These are phyloP conservation scores for Probaryconus sp. DNA, from an alignment of 1,140 invertebrate genomes.

Conservation along the genomic window DNA sequence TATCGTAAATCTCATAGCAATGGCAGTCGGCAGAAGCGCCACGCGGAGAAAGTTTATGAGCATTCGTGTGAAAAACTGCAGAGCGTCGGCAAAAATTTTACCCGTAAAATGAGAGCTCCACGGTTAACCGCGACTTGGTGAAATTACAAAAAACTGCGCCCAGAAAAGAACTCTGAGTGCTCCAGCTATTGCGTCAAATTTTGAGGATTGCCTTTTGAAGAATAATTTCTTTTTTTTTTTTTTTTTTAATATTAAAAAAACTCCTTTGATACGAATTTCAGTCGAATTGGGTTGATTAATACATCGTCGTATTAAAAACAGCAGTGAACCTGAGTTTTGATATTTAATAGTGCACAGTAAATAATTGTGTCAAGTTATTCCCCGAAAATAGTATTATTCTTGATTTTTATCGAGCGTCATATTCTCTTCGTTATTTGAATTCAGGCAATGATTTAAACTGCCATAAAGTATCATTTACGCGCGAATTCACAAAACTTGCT, in stretches of 20 bases:
- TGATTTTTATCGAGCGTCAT: too few species aligned
- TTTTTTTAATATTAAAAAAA: neutral
- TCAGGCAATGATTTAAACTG: too few species aligned
- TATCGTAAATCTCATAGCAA: conserved; percentile 53
- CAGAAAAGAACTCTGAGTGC: neutral
- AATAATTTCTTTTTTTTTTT: too few species aligned
- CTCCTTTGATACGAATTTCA: too few species aligned
- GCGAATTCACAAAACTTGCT: conserved; percentile 34
- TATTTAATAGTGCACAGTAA: too few species aligned
- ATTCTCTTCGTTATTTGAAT: too few species aligned
- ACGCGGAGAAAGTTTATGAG: conserved; percentile 52
- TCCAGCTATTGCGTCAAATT: neutral
- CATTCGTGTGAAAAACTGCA: conserved; percentile 57
- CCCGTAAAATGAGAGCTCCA: conserved; percentile 33
- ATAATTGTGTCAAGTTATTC: too few species aligned
- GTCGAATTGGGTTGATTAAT: too few species aligned
- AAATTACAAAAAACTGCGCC: conserved; percentile 28
- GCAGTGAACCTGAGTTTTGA: conserved; percentile 4
- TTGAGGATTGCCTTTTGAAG: neutral
- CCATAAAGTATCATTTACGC: conserved; percentile 25
- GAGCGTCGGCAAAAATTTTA: conserved; percentile 44
- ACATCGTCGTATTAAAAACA: conserved; percentile 1
- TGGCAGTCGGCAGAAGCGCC: conserved; percentile 49
- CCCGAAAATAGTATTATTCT: too few species aligned
- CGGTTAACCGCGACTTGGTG: conserved; percentile 53